These are phyloP conservation scores for Drosophila tropicalis DNA, from an alignment of 1,140 invertebrate species.

Conservation along the genomic window DNA sequence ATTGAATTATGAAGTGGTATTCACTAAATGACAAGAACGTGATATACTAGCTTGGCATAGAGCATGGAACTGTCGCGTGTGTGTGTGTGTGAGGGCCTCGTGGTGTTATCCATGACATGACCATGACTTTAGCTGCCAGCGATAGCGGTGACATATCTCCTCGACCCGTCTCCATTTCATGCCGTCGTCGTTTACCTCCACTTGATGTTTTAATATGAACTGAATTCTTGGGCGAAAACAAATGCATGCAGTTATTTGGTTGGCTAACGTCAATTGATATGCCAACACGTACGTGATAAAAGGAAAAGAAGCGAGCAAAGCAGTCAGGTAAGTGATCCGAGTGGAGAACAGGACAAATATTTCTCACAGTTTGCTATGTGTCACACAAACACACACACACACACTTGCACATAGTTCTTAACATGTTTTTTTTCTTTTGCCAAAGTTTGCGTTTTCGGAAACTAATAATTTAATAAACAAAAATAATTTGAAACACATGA, in stretches of 20 bases:
- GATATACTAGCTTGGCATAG: conserved; percentile 54
- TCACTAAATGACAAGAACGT: conserved; percentile 72
- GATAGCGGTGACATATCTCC: conserved; percentile 3
- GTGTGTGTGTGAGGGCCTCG: not conserved
- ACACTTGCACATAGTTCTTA: not conserved
- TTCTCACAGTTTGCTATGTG: not conserved
- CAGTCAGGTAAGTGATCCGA: conserved; percentile 29
- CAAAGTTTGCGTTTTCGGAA: not conserved
- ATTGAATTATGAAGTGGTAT: conserved; percentile 82
- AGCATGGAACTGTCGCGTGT: conserved; percentile 11
- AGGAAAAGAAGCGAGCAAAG: not conserved
- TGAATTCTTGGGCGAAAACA: conserved; percentile 52
- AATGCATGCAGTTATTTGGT: conserved; percentile 58
- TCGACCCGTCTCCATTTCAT: conserved; percentile 1
- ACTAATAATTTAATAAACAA: conserved; percentile 1
- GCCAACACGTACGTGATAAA: conserved; percentile 44
- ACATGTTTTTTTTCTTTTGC: not conserved
- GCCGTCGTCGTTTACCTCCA: conserved; percentile 13
- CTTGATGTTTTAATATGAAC: conserved; percentile 42
- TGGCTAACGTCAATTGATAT: conserved; percentile 57
- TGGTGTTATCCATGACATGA: conserved; percentile 19
- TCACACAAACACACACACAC: no score
- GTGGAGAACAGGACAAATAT: conserved; percentile 26
- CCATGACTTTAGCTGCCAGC: conserved; percentile 18
- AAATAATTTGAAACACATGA: not conserved